Percentiles rank a stretch among this genome's conserved stretches.
Evolutionary conservation across 2,797 vertebrate genomes (phyloP).

Genomic region (Pangasius mekongensis): DNA sequence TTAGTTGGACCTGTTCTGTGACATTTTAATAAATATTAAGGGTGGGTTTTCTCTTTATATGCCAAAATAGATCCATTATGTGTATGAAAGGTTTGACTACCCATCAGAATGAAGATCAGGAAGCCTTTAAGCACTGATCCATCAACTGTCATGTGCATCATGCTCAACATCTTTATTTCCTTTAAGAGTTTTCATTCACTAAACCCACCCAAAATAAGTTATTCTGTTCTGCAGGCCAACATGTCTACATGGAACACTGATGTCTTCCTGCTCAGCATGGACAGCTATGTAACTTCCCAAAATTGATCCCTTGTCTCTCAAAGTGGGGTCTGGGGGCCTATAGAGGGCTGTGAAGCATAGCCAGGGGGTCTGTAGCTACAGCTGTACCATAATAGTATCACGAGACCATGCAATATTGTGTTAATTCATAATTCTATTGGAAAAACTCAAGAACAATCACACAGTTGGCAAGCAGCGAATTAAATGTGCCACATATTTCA

Average conservation of each 20-base stretch:
- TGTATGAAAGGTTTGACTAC: not conserved
- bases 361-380: not conserved
- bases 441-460: no score
- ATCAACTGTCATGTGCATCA: not conserved
- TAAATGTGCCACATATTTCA: no score
- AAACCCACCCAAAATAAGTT: not conserved
- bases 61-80: not conserved
- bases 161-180: not conserved
- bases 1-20: not conserved
- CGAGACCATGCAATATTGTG: no score
- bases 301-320: conserved; percentile 21
- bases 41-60: not conserved
- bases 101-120: not conserved
- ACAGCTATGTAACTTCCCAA: conserved; percentile 8
- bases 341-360: not conserved
- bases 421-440: no score
- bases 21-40: conserved; percentile 18
- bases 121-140: not conserved
- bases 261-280: not conserved
- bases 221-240: not conserved
- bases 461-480: no score
- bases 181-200: not conserved
- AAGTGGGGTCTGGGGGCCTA: not conserved
- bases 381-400: no score
- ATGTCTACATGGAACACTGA: not conserved